Evolutionary conservation across 2,797 vertebrate genomes (phyloP), one percentile per base, ranked within the genome.

Genomic region (Sciurus carolinensis): DNA sequence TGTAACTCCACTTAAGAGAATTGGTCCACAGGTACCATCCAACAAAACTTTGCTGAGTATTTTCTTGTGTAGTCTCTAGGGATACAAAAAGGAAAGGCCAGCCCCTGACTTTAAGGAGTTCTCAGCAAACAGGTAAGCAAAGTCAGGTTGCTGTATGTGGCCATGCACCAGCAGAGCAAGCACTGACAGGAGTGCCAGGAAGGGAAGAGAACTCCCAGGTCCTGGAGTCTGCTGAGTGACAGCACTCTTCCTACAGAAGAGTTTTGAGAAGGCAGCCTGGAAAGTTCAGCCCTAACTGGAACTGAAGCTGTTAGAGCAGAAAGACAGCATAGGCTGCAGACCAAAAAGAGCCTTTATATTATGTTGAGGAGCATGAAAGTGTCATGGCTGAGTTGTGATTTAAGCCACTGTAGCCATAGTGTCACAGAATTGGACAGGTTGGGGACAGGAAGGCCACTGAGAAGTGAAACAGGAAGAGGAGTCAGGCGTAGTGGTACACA

Each of bases 1-100:
- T 81, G 24, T 94, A 44, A 89, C 44, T 71, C 66, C 91, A 73
- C 50, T 57, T 77, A 83, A 82, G 36, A 76, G 44, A 86, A 85
- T 44, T 83, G 26, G 59, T 42, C 30, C 62, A 13, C 66, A 66
- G 39, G 44, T 62, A 66, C 57, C 66, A 72, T 54, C 64, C 87
- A 94, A 57, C 54, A 88, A 85, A 91, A 80, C 6, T 50, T 69
- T 71, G 47, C 69, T 79, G 62, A 75, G 54, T 81, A 73, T 42
- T 71, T 89, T 66, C 69, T n/a, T 6, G 14, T 86, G 59, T 75
- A 76, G 71, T 81, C 33, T 86, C 30, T 12, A 7, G 7, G n/a
- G 28, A 54, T 90, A 64, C 11, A 79, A 39, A 91, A 84, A 50
- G 54, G 71, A 91, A 94, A 44, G 64, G 30, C 73, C 69, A 82